Evolutionary conservation across 2,113 vertebrate genomes (phyloP).

Genomic region (Lethenteron camtschaticum): DNA sequence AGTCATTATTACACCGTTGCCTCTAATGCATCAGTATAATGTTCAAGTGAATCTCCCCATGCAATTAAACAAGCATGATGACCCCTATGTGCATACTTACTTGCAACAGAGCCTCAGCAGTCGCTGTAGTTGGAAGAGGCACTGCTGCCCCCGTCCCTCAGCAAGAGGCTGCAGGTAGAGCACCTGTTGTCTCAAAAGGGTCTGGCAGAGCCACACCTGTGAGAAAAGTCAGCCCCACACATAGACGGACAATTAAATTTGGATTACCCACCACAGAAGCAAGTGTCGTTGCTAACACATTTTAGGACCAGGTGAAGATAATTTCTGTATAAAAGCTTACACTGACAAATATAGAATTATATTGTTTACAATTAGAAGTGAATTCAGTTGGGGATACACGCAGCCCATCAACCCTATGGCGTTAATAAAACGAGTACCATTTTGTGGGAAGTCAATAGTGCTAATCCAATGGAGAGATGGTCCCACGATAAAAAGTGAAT

Average conservation of each 20-base stretch:
- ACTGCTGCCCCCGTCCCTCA: slow-evolving; percentile 51
- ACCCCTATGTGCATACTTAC: slow-evolving; percentile 19
- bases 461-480: too few relatives aligned
- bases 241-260: too few relatives aligned
- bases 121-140: slow-evolving; percentile 85
- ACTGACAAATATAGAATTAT: background rate
- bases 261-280: too few relatives aligned
- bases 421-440: too few relatives aligned
- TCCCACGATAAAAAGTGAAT: too few relatives aligned
- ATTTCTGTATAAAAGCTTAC: background rate
- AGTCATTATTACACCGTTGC: too few relatives aligned
- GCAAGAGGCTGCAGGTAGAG: slow-evolving; percentile 60
- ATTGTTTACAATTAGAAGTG: background rate
- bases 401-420: too few relatives aligned
- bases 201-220: slow-evolving; percentile 86
- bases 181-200: slow-evolving; percentile 58
- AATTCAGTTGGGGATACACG: too few relatives aligned
- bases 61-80: background rate
- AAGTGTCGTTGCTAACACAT: too few relatives aligned
- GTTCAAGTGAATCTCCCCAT: background rate
- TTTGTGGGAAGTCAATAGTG: too few relatives aligned
- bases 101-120: slow-evolving; percentile 84
- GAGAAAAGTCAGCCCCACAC: slow-evolving; percentile 6
- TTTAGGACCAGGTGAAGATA: background rate
- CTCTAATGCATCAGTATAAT: too few relatives aligned